These are phyloP conservation scores for Leptobrachium leishanense DNA, from an alignment of 2,113 vertebrate species.

Conservation along the genomic window DNA sequence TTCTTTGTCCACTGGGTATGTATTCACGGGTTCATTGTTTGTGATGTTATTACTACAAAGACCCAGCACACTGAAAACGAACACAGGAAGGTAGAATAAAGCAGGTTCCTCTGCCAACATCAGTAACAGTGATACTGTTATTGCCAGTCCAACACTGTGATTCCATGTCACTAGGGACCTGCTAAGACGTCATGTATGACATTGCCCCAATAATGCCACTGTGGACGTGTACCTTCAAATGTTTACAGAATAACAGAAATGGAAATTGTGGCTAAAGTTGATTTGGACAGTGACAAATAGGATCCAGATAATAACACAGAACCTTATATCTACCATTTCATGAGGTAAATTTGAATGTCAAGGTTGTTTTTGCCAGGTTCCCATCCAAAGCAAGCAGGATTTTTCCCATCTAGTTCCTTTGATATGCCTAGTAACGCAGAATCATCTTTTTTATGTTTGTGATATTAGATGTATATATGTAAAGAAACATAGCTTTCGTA, in stretches of 20 bases:
- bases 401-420: slow-evolving; percentile 1
- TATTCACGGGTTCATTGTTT: too few relatives aligned
- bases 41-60: too few relatives aligned
- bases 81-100: neutral
- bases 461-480: neutral
- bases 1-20: too few relatives aligned
- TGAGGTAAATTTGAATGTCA: neutral
- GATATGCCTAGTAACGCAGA: slow-evolving; percentile 1
- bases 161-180: neutral
- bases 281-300: slow-evolving; percentile 2
- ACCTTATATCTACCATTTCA: slow-evolving; percentile 7
- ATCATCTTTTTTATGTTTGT: neutral
- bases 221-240: neutral
- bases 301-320: neutral
- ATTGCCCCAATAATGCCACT: neutral
- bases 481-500: neutral
- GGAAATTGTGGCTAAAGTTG: neutral
- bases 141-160: neutral
- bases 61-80: neutral
- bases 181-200: neutral
- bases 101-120: neutral
- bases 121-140: neutral
- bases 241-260: slow-evolving; percentile 11
- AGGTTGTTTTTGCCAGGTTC: neutral
- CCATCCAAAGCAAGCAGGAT: slow-evolving; percentile 3